phyloP scores from a whole-genome alignment of 2,797 vertebrate genomes.

The Cyclura pinguis region DNA sequence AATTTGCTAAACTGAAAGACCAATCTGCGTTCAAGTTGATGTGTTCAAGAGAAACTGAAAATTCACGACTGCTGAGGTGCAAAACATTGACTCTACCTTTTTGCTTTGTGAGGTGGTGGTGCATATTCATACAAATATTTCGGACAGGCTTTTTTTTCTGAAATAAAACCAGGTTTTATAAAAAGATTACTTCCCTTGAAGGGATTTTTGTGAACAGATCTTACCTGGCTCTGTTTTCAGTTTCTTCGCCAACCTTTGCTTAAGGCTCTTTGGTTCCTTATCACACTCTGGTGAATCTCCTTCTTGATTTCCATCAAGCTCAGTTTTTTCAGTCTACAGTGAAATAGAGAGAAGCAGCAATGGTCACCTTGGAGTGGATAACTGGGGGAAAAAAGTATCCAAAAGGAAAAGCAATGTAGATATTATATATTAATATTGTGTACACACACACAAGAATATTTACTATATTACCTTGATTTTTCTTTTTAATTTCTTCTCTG shows the following conservation, averaged over 20 bases:
- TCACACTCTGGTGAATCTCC: slow-evolving; percentile 64
- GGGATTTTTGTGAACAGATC: slow-evolving; percentile 5
- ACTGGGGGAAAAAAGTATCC: not conserved
- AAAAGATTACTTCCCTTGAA: no score
- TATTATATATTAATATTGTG: not conserved
- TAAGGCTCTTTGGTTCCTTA: slow-evolving; percentile 43
- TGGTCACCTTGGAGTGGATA: not conserved
- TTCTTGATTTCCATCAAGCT: slow-evolving; percentile 82
- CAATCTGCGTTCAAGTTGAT: no score
- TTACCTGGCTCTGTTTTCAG: slow-evolving; percentile 78
- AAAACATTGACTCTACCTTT: not conserved
- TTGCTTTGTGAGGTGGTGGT: accelerated
- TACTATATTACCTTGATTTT: slow-evolving; percentile 81
- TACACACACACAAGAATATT: not conserved
- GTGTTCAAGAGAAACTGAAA: not conserved
- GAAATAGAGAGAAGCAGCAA: slow-evolving; percentile 36
- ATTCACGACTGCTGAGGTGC: not conserved
- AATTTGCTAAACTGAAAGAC: slow-evolving; percentile 3
- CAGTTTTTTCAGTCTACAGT: slow-evolving; percentile 86
- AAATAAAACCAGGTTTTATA: no score
- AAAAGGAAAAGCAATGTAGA: not conserved
- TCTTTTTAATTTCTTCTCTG: slow-evolving; percentile 85
- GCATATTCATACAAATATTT: not conserved
- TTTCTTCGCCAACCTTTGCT: slow-evolving; percentile 82
- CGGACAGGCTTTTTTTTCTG: not conserved